Conservation (phyloP, 2,113 vertebrate species). For the Zeus faber region DNA sequence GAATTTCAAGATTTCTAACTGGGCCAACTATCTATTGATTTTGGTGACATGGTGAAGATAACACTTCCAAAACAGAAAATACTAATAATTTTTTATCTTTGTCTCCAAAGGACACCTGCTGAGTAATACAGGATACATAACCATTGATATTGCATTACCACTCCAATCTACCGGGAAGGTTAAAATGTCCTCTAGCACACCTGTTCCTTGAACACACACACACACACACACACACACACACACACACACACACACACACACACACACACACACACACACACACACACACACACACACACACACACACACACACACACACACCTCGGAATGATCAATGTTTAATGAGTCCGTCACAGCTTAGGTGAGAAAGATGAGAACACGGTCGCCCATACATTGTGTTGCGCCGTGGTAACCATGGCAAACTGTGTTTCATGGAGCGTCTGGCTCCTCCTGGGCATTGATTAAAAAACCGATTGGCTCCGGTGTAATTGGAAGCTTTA, state of each 20-base stretch:
- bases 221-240: neutral
- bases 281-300: constrained; percentile 7
- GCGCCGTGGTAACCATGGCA: constrained; percentile 61
- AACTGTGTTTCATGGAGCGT: no score
- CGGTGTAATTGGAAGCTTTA: constrained; percentile 41
- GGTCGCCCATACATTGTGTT: constrained; percentile 44
- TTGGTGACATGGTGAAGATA: no score
- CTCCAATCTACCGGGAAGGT: no score
- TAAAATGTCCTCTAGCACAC: neutral
- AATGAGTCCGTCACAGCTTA: constrained; percentile 63
- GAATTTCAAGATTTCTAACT: no score
- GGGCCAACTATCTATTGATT: no score
- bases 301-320: constrained; percentile 14
- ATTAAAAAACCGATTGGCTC: constrained; percentile 50
- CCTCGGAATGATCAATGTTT: constrained; percentile 68
- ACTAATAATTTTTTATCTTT: no score
- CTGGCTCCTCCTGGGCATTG: constrained; percentile 25
- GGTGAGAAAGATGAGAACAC: constrained; percentile 50
- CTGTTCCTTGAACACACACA: constrained; percentile 2
- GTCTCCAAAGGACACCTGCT: no score
- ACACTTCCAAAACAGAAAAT: no score
- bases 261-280: neutral
- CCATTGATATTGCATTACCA: no score
- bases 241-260: neutral
- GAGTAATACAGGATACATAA: no score